These are phyloP conservation scores for Drosophila anomelani DNA, from an alignment of 2,888 invertebrate species.

Conservation along the genomic window DNA sequence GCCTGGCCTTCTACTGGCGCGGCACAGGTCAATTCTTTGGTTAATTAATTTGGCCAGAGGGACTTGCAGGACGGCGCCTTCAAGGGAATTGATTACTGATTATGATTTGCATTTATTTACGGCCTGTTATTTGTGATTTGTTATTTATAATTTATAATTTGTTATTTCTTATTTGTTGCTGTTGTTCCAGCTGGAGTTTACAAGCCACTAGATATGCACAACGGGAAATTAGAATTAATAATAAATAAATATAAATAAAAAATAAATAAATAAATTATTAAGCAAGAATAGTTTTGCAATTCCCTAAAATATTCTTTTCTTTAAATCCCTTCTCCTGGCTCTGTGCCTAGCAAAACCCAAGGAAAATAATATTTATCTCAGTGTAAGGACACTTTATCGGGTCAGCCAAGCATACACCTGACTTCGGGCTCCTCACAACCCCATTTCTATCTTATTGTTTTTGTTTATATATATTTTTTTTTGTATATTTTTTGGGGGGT, in stretches of 20 bases:
- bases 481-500: not conserved
- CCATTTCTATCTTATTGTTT: slow-evolving; percentile 3
- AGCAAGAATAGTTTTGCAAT: too few relatives aligned
- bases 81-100: slow-evolving; percentile 37
- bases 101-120: slow-evolving; percentile 66
- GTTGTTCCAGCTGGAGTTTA: slow-evolving; percentile 58
- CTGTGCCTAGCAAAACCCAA: too few relatives aligned
- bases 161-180: slow-evolving; percentile 41
- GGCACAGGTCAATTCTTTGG: slow-evolving; percentile 52
- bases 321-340: too few relatives aligned
- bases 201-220: slow-evolving; percentile 22
- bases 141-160: slow-evolving; percentile 3
- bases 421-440: slow-evolving; percentile 1
- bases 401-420: slow-evolving; percentile 63
- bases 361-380: not conserved
- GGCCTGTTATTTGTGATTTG: slow-evolving; percentile 25
- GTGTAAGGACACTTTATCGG: slow-evolving; percentile 57
- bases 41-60: slow-evolving; percentile 50
- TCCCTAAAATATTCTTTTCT: too few relatives aligned
- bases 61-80: slow-evolving; percentile 5
- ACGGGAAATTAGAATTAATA: not conserved
- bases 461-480: not conserved
- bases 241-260: not conserved
- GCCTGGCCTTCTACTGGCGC: not conserved
- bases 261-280: too few relatives aligned